Base-by-base conservation (phyloP, 2,888 invertebrate species). In the Caenorhabditis afra region DNA sequence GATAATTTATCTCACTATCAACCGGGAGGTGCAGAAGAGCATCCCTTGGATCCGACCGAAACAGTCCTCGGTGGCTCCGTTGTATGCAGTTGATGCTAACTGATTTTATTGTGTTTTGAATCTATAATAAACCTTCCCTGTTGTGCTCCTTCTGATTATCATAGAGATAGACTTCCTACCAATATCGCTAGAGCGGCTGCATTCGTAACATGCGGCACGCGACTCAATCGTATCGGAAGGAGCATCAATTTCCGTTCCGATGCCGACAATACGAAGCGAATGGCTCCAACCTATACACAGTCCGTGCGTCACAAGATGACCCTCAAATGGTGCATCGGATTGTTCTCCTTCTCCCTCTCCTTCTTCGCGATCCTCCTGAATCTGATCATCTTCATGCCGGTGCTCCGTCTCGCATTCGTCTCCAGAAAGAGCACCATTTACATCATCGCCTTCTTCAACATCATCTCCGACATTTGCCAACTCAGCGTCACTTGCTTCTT, bases 391-490 rank as follows among this genome's bases (percentile, higher is more conserved):
- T 62, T 70, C 23, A 5, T 44, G 7, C 58, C 58, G 1, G 58
- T 59, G n/a, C 44, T 23, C 58, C 41, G 23, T 16, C 23, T 59
- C 14, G 58, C 44, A 12, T 59, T 59, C 16, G 45, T 59, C 23
- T 16, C 14, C 16, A 44, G 14, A 29, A 59, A 44, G 29, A 59
- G 58, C 58, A 44, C 58, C 0, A 67, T 80, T 41, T 80, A 80
- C 68, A 67, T 76, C 45, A 73, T 76, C 50, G 68, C 80, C 11
- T 53, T 66, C 14, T 65, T 68, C 7, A 74, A 76, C 14, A 61
- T 80, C n/a, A 55, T 62, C 20, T 62, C 61, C 29, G 80, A 80
- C 44, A 14, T 65, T 11, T 12, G 71, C 35, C 70, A 71, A 45
- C 55, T 76, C 3, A 12, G 61, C 20, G 22, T 80, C 10, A 70